phyloP scores from a whole-genome alignment of 2,113 vertebrate species.

The Entelurus aequoreus region DNA sequence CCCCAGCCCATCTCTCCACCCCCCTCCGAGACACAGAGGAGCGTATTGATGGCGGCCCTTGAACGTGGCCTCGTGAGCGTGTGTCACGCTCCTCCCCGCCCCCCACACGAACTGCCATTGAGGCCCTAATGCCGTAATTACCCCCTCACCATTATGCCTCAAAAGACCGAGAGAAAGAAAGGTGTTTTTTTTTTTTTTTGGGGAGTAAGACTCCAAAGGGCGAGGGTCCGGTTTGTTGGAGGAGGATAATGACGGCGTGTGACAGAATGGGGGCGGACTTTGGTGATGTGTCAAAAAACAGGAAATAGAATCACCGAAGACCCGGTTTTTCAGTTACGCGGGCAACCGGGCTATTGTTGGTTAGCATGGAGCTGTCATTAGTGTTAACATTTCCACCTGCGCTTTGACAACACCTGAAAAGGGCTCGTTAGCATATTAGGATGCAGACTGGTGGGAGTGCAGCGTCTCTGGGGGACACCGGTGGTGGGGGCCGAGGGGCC shows the following conservation, averaged over 20 bases:
- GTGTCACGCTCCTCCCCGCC: constrained; percentile 44
- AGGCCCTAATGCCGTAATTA: constrained; percentile 54
- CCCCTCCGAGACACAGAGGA: constrained; percentile 41
- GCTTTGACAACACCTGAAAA: neutral
- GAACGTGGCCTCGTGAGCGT: constrained; percentile 32
- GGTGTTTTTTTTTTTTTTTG: too few species aligned
- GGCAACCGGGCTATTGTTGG: neutral
- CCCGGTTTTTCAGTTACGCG: neutral
- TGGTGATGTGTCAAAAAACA: neutral
- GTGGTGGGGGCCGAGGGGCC: constrained; percentile 11
- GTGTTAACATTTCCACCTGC: neutral
- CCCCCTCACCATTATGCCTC: constrained; percentile 39
- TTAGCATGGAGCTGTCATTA: neutral
- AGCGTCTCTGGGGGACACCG: constrained; percentile 30
- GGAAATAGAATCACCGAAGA: neutral
- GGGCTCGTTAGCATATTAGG: constrained; percentile 3
- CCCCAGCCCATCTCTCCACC: constrained; percentile 17
- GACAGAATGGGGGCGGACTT: constrained; percentile 6
- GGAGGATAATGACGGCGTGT: constrained; percentile 2
- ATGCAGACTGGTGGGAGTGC: constrained; percentile 6
- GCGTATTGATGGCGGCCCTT: constrained; percentile 41
- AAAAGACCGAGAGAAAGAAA: constrained; percentile 4
- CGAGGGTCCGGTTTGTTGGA: constrained; percentile 1
- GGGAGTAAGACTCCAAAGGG: constrained; percentile 10
- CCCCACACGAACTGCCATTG: constrained; percentile 33